Conservation (phyloP, 1,140 invertebrate species). For the Lordiphosa stackelbergi region DNA sequence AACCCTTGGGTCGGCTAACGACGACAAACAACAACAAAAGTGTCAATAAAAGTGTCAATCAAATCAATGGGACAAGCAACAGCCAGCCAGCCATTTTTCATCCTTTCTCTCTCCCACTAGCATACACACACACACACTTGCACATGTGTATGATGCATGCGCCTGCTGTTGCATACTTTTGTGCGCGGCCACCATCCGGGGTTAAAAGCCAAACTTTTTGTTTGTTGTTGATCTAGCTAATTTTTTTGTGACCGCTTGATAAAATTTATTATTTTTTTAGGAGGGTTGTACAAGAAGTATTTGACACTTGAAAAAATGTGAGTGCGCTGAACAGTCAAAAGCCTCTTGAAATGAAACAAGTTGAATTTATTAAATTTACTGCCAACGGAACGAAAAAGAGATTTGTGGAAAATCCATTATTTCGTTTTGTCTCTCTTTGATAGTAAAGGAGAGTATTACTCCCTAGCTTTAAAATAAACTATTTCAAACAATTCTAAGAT, state of each 20-base stretch:
- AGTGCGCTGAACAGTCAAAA: too few relatives aligned
- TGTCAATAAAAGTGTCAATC: slow-evolving; percentile 74
- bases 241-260: slow-evolving; percentile 28
- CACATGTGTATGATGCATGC: slow-evolving; percentile 1
- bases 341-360: neutral
- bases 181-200: slow-evolving; percentile 8
- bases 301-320: too few relatives aligned
- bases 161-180: slow-evolving; percentile 61
- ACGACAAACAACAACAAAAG: slow-evolving; percentile 38
- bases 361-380: too few relatives aligned
- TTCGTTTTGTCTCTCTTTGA: too few relatives aligned
- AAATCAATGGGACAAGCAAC: slow-evolving; percentile 62
- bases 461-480: too few relatives aligned
- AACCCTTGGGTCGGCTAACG: slow-evolving; percentile 37
- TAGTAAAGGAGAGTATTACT: too few relatives aligned
- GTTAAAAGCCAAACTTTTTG: slow-evolving; percentile 11
- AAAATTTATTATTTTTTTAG: too few relatives aligned
- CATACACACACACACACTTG: neutral
- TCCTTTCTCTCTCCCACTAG: slow-evolving; percentile 13
- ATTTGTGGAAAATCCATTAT: too few relatives aligned
- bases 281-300: too few relatives aligned
- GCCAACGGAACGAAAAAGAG: too few relatives aligned
- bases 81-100: slow-evolving; percentile 54
- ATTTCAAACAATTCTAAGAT: too few relatives aligned
- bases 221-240: slow-evolving; percentile 41